phyloP scores from a whole-genome alignment of 2,888 invertebrate genomes.

The Cheilosia grossa region DNA sequence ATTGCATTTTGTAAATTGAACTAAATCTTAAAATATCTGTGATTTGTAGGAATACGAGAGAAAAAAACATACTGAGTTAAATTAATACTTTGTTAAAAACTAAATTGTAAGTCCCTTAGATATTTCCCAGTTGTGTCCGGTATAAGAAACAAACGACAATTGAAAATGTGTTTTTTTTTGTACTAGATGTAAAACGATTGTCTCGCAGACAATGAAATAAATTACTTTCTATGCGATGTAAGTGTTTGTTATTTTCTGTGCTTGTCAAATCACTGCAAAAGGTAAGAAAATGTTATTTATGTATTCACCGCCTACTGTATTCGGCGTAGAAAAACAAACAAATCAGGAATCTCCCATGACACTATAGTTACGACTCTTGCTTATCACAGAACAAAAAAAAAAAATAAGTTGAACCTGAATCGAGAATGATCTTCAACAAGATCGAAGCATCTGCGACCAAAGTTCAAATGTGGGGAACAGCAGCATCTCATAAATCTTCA shows the following conservation, averaged over 20 bases:
- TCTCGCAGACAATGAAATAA: constrained; percentile 18
- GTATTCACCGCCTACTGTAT: neutral
- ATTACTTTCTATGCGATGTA: constrained; percentile 9
- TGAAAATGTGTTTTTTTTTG: constrained; percentile 28
- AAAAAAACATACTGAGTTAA: constrained; percentile 26
- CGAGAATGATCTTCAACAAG: neutral
- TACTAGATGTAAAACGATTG: neutral
- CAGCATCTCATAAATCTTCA: neutral
- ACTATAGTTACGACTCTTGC: neutral
- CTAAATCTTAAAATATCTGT: constrained; percentile 65
- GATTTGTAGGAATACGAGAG: constrained; percentile 61
- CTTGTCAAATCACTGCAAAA: too few species aligned
- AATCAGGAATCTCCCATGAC: neutral
- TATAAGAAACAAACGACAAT: neutral
- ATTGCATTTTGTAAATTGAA: constrained; percentile 37
- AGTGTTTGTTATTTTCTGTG: neutral
- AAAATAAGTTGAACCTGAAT: neutral
- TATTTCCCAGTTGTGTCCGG: constrained; percentile 18
- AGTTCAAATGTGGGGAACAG: neutral
- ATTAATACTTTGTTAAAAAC: constrained; percentile 16
- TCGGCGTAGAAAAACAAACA: neutral
- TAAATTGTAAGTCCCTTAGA: constrained; percentile 17
- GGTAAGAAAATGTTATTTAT: neutral
- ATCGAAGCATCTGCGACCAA: neutral
- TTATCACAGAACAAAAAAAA: neutral